A percentile compares a stretch with the other conserved stretches of the same genome.
These are phyloP conservation scores for Uropetala carovei DNA, from an alignment of 2,888 invertebrate genomes.

Conservation along the genomic window DNA sequence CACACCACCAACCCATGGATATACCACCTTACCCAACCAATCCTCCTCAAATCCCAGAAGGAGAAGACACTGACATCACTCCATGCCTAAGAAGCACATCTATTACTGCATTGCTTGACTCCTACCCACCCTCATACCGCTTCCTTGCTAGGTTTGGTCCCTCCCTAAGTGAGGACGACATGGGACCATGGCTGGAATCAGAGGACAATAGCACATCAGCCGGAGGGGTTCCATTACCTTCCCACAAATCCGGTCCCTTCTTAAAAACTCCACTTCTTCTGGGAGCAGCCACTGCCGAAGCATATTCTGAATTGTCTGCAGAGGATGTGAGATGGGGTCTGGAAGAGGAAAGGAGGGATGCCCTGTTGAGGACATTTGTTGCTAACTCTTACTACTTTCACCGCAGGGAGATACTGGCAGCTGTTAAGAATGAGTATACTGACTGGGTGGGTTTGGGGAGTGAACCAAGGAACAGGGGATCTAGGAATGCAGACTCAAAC, in stretches of 20 bases:
- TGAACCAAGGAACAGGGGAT: background rate
- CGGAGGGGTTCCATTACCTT: slow-evolving; percentile 79
- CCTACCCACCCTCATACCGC: slow-evolving; percentile 76
- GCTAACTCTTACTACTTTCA: slow-evolving; percentile 93
- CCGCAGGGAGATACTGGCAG: slow-evolving; percentile 91
- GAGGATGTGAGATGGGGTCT: slow-evolving; percentile 89
- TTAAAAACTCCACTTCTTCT: slow-evolving; percentile 84
- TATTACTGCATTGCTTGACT: slow-evolving; percentile 80
- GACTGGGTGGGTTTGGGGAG: slow-evolving; percentile 81
- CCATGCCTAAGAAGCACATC: slow-evolving; percentile 83
- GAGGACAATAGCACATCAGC: slow-evolving; percentile 79
- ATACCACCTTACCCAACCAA: background rate
- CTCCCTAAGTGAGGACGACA: slow-evolving; percentile 80
- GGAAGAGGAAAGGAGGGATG: slow-evolving; percentile 86
- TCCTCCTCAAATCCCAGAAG: slow-evolving; percentile 70
- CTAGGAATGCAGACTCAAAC: background rate
- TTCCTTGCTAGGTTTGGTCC: slow-evolving; percentile 88
- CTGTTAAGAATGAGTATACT: slow-evolving; percentile 92
- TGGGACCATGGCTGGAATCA: slow-evolving; percentile 75
- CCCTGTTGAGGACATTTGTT: slow-evolving; percentile 81
- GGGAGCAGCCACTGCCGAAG: slow-evolving; percentile 84
- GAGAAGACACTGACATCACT: slow-evolving; percentile 78
- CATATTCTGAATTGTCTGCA: slow-evolving; percentile 85
- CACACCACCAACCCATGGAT: background rate
- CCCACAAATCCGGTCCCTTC: slow-evolving; percentile 81